A percentile compares a stretch with the other conserved stretches of the same genome.
Evolutionary conservation across 2,113 vertebrate genomes (phyloP).

Genomic region (Thymallus thymallus): DNA sequence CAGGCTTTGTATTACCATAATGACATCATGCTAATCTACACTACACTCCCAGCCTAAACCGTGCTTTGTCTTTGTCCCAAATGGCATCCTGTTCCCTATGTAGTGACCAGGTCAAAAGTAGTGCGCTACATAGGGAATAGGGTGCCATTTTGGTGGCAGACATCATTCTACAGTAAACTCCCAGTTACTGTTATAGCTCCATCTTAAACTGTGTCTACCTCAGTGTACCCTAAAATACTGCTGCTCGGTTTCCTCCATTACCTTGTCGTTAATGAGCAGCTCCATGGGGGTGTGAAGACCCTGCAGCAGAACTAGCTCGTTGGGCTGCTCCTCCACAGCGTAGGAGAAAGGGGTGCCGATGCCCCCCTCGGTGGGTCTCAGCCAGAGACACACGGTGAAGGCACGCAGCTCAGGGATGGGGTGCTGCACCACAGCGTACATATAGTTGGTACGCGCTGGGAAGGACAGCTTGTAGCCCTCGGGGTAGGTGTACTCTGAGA

Average conservation of each 20-base stretch:
- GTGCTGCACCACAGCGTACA: conserved; percentile 86
- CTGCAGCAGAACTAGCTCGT: conserved; percentile 91
- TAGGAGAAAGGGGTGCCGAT: conserved; percentile 94
- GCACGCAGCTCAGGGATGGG: conserved; percentile 83
- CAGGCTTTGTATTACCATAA: no score
- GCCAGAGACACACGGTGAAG: conserved; percentile 91
- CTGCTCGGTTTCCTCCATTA: conserved; percentile 39
- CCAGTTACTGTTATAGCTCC: no score
- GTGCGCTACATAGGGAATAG: neutral
- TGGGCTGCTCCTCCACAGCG: conserved; percentile 83
- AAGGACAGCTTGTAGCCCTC: conserved; percentile 90
- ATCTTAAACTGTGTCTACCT: no score
- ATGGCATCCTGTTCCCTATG: no score
- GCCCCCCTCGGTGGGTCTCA: conserved; percentile 77
- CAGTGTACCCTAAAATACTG: no score
- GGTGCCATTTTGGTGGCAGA: neutral
- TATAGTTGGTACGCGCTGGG: conserved; percentile 88
- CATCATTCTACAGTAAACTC: no score
- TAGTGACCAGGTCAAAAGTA: no score
- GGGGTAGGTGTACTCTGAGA: conserved; percentile 72
- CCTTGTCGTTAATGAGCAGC: conserved; percentile 95
- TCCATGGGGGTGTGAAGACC: conserved; percentile 85
- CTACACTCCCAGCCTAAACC: no score
- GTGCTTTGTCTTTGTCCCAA: no score
- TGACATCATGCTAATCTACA: no score